Base-by-base conservation (phyloP, 2,888 invertebrate species). In the Polymixis lichenea region DNA sequence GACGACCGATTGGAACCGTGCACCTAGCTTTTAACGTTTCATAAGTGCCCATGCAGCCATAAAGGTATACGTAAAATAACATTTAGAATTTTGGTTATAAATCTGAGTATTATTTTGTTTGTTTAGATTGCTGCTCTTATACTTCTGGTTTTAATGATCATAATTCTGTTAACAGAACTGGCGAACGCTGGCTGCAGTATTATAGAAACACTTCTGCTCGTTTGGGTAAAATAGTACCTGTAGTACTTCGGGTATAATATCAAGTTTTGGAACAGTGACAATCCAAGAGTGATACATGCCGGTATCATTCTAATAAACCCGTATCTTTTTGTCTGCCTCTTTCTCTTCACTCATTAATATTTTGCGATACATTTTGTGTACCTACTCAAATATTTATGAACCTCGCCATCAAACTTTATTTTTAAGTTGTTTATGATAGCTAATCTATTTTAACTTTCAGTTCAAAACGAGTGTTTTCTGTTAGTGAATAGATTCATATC, bases 251-350 rank as follows among this genome's bases (percentile, higher is more conserved):
- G n/a, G n/a, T n/a, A n/a, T n/a, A n/a, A n/a, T n/a, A n/a, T 43
- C 17, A 58, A 17, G 8, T 25, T 17, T 56, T 56, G 8, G 8
- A 58, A 8, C n/a, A 43, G 17, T n/a, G n/a, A n/a, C 15, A 51
- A 15, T 66, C 49, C 28, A 22, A 22, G 28, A n/a, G n/a, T n/a
- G n/a, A 66, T 8, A 38, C 11, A 67, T 32, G 2, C 32, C 28
- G 2, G 28, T 38, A 49, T 58, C 22, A 73, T 49, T 71, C 17
- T 22, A 38, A 71, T 58, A 73, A 73, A 71, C 51, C 73, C 72
- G 51, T 60, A 72, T 73, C 9, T 72, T 46, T 51, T 17, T 43
- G 22, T 17, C 0, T 8, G 25, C 6, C 22, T 32, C 11, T 5
- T 22, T 28, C 9, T 22, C 11, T 51, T 28, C 19, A 22, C 19